Evolutionary conservation across 2,797 vertebrate species (phyloP).

Genomic region (Artibeus jamaicensis): DNA sequence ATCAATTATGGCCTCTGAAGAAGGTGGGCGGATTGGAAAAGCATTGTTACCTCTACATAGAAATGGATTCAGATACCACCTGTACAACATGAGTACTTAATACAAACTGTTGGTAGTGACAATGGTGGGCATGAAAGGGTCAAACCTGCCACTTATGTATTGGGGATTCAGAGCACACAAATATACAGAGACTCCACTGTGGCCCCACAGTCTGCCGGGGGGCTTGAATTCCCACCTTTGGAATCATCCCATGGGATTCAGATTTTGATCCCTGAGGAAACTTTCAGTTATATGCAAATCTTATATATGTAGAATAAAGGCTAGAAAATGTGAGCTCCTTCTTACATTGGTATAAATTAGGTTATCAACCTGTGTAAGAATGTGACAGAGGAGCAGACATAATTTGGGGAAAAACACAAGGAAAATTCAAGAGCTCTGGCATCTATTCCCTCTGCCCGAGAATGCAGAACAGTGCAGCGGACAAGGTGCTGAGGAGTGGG

Average conservation of each 20-base stretch:
- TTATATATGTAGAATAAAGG: neutral
- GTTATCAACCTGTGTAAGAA: neutral
- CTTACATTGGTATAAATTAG: neutral
- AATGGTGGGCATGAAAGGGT: neutral
- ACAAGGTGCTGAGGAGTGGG: neutral
- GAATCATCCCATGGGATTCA: neutral
- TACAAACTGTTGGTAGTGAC: neutral
- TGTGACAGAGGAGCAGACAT: neutral
- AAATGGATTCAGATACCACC: neutral
- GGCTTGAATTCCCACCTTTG: neutral
- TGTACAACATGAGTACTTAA: neutral
- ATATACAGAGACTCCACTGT: neutral
- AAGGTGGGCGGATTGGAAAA: neutral
- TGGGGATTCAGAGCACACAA: neutral
- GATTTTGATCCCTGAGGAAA: neutral
- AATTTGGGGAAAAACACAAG: neutral
- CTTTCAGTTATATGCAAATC: neutral
- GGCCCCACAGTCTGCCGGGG: neutral
- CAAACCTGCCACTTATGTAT: accelerated
- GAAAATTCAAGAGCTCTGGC: neutral
- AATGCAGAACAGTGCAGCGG: neutral
- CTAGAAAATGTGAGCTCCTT: neutral
- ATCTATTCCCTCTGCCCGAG: neutral
- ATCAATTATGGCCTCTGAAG: neutral
- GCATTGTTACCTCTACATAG: neutral